Percentiles rank a stretch among this genome's conserved stretches.
These are phyloP conservation scores for Scelioninae gen. 2 DNA, from an alignment of 2,888 invertebrate genomes.

Conservation along the genomic window DNA sequence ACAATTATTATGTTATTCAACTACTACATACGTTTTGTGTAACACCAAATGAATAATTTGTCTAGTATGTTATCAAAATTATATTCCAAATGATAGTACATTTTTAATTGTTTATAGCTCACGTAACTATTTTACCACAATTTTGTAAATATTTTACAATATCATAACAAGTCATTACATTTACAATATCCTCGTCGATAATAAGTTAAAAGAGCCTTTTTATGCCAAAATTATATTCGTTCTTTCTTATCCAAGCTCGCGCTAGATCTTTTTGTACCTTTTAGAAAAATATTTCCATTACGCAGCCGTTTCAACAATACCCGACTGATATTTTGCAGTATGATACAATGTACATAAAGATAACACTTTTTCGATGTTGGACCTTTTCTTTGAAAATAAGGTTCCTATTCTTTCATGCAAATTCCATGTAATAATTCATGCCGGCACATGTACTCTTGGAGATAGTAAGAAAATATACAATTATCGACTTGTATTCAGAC, in stretches of 20 bases:
- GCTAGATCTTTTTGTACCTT: slow-evolving; percentile 27
- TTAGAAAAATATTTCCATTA: slow-evolving; percentile 45
- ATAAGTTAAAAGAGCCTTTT: slow-evolving; percentile 13
- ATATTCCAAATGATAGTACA: too few relatives aligned
- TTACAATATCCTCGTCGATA: slow-evolving; percentile 13
- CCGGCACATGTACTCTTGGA: slow-evolving; percentile 11
- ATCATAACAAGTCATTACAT: slow-evolving; percentile 27
- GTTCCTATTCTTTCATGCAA: slow-evolving; percentile 9
- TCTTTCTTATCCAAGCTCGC: slow-evolving; percentile 30
- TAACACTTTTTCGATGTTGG: slow-evolving; percentile 42
- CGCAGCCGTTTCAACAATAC: slow-evolving; percentile 27
- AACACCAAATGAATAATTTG: slow-evolving; percentile 13
- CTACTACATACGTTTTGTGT: not conserved
- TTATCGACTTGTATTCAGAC: slow-evolving; percentile 20
- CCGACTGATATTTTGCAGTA: slow-evolving; percentile 17
- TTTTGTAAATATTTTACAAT: slow-evolving; percentile 18
- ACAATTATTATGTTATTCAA: slow-evolving; percentile 2
- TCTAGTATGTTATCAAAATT: too few relatives aligned
- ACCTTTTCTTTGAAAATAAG: slow-evolving; percentile 32
- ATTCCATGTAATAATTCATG: slow-evolving; percentile 12
- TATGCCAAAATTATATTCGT: slow-evolving; percentile 27
- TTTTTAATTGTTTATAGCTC: too few relatives aligned
- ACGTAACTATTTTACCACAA: not conserved
- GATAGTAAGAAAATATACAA: slow-evolving; percentile 44
- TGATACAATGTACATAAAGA: slow-evolving; percentile 35